Base-by-base conservation (phyloP, 2,888 invertebrate species). In the Seira ritae region DNA sequence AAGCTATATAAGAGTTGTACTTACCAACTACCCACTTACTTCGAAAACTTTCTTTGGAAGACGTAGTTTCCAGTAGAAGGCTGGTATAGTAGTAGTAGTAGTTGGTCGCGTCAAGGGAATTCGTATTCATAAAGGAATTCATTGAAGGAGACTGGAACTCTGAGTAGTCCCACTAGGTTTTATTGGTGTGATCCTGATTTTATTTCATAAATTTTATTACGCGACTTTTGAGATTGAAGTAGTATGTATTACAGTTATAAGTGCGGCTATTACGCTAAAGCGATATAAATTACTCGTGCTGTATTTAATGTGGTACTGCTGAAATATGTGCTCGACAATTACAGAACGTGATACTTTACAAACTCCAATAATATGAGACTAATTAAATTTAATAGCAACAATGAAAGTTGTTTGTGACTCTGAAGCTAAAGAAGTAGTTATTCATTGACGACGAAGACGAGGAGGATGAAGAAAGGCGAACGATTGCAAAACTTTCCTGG, bases 131-230 rank as follows among this genome's bases (percentile, higher is more conserved):
- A 50, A 50, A 50, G 15, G 50, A 50, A n/a, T 50, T 50, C 15
- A 15, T 50, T 50, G 31, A 31, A 31, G 31, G 50, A 50, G 50
- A n/a, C 6, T 3, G 15, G 17, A 50, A n/a, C 1, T 3, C 12
- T 3, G 50, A 50, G 17, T n/a, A 50, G 15, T n/a, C 17, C 17
- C 15, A 12, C 50, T n/a, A 50, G 17, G 50, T n/a, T 50, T 50
- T 50, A 50, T 50, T 50, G 17, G 50, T 50, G 17, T 50, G 50
- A 50, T 50, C 50, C 50, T n/a, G 50, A n/a, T 50, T 50, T 50
- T 50, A 50, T 50, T 50, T 50, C 50, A 50, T 50, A 50, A 50
- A 50, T 50, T 50, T 50, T 50, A 50, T n/a, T 50, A 50, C 50
- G 12, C 50, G 50, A n/a, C 17, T 50, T 12, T 50, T 50, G 50